These are phyloP conservation scores for Pseudachorutes palmiensis DNA, from an alignment of 1,140 invertebrate genomes.

Conservation along the genomic window DNA sequence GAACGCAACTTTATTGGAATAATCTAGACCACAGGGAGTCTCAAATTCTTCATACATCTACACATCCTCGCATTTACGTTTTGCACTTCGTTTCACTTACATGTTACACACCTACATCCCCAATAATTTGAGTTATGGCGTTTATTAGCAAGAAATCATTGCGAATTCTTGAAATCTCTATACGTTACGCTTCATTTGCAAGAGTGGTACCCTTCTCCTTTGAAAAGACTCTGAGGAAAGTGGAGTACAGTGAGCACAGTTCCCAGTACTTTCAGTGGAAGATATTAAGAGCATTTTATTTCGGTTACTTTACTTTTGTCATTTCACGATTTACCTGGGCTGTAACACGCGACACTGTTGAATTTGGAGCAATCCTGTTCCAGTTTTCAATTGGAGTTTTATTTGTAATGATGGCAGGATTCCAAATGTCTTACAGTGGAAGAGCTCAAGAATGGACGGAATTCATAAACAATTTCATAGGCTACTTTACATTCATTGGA, in stretches of 20 bases:
- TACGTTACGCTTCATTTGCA: neutral
- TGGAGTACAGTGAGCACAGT: neutral
- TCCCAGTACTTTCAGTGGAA: neutral
- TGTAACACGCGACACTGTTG: neutral
- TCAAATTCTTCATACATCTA: no score
- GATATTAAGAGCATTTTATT: neutral
- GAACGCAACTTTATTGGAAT: no score
- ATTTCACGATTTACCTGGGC: neutral
- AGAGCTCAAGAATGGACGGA: neutral
- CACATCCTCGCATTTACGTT: no score
- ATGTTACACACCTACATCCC: no score
- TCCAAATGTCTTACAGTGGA: neutral
- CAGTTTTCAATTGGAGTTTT: neutral
- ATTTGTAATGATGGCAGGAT: neutral
- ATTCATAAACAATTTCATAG: neutral
- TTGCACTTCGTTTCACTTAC: no score
- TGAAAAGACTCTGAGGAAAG: neutral
- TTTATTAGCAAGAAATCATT: neutral
- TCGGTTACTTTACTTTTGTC: neutral
- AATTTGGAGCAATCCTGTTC: neutral
- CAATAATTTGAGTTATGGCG: no score
- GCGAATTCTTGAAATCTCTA: neutral
- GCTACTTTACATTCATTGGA: neutral
- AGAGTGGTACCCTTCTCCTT: neutral
- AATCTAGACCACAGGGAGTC: no score